Evolutionary conservation across 2,797 vertebrate species (phyloP).

Genomic region (Mormyrops attenuatus): DNA sequence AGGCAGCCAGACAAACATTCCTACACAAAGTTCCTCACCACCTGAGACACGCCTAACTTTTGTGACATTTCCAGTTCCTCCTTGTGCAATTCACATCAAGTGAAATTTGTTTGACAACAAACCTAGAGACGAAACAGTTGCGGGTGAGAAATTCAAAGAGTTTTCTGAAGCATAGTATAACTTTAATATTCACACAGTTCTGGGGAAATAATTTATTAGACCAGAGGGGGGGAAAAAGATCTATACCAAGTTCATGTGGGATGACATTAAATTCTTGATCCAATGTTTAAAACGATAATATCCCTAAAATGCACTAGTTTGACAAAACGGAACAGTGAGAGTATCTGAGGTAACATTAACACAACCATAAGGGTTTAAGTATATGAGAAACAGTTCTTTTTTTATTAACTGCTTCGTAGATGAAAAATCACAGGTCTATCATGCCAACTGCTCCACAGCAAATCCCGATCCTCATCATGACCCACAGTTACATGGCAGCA

Average conservation of each 20-base stretch:
- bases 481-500: neutral
- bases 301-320: neutral
- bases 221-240: neutral
- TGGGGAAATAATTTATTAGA: neutral
- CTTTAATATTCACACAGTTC: neutral
- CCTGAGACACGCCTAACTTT: neutral
- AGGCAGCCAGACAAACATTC: neutral
- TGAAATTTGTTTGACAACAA: neutral
- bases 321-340: neutral
- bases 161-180: neutral
- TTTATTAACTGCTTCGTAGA: neutral
- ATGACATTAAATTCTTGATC: neutral
- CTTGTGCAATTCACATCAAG: neutral
- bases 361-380: neutral
- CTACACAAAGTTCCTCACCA: neutral
- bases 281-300: neutral
- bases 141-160: neutral
- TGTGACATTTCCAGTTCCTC: neutral
- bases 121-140: neutral
- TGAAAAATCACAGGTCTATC: neutral
- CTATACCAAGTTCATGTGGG: neutral
- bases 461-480: neutral
- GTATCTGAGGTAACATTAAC: neutral
- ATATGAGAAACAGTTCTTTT: neutral
- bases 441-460: neutral